phyloP scores from a whole-genome alignment of 2,797 vertebrate species.

The Hoplostethus atlanticus region DNA sequence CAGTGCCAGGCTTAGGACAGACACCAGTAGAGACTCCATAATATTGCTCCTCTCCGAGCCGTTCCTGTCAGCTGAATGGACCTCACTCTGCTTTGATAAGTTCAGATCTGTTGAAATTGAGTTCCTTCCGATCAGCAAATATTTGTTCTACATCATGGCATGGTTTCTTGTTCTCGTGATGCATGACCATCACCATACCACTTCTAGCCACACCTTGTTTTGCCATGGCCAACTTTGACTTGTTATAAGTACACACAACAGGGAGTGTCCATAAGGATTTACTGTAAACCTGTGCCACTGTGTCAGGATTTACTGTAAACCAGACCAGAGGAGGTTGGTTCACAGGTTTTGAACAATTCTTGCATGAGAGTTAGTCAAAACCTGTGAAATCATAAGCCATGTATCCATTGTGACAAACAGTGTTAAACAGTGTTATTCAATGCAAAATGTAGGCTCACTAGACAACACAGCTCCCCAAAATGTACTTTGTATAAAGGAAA shows the following conservation, averaged over 20 bases:
- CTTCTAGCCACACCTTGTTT: conserved; percentile 68
- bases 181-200: conserved; percentile 10
- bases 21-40: conserved; percentile 49
- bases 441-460: no score
- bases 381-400: no score
- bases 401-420: no score
- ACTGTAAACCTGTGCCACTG: conserved; percentile 60
- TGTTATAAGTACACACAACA: conserved; percentile 24
- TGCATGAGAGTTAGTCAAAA: no score
- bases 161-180: conserved; percentile 36
- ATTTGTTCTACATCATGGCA: conserved; percentile 53
- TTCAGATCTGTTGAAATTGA: conserved; percentile 9
- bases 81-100: neutral
- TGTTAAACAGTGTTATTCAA: no score
- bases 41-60: neutral
- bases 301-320: conserved; percentile 5
- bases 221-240: conserved; percentile 41
- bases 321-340: neutral
- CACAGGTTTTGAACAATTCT: no score
- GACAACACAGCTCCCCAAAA: no score
- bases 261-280: conserved; percentile 63
- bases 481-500: no score
- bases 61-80: neutral
- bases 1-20: conserved; percentile 47
- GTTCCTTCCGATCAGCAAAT: conserved; percentile 49